phyloP scores from a whole-genome alignment of 2,888 invertebrate genomes.

The Agonum fuliginosum region DNA sequence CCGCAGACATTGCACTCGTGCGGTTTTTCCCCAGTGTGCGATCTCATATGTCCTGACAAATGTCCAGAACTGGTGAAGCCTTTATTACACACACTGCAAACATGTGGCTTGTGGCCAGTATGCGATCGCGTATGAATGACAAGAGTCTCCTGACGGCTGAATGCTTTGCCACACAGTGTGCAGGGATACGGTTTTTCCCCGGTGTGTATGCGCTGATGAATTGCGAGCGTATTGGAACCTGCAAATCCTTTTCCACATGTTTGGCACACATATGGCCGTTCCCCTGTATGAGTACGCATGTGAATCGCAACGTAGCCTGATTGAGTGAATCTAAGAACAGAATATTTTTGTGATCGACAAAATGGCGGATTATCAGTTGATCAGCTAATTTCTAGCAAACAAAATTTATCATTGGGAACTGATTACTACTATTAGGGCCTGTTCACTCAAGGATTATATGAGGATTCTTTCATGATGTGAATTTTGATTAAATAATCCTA shows the following conservation, averaged over 20 bases:
- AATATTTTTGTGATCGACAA: too few species aligned
- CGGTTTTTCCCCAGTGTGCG: constrained; percentile 71
- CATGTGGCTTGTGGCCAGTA: constrained; percentile 71
- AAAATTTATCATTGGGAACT: too few species aligned
- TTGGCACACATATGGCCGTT: constrained; percentile 71
- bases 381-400: too few species aligned
- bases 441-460: too few species aligned
- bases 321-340: constrained; percentile 71
- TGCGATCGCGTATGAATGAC: constrained; percentile 71
- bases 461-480: too few species aligned
- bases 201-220: constrained; percentile 71
- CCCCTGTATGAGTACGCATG: constrained; percentile 73
- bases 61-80: constrained; percentile 71
- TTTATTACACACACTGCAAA: constrained; percentile 70
- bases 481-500: too few species aligned
- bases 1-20: constrained; percentile 70
- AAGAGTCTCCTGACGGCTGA: constrained; percentile 71
- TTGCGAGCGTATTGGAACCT: constrained; percentile 71
- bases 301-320: constrained; percentile 73
- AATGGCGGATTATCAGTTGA: too few species aligned
- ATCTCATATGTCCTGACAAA: constrained; percentile 71
- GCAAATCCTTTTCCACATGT: constrained; percentile 73
- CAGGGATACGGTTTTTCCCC: constrained; percentile 72
- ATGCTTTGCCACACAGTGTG: constrained; percentile 70
- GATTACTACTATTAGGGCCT: too few species aligned